Evolutionary conservation across 2,888 invertebrate species (phyloP).

Genomic region (Latrodectus hesperus): DNA sequence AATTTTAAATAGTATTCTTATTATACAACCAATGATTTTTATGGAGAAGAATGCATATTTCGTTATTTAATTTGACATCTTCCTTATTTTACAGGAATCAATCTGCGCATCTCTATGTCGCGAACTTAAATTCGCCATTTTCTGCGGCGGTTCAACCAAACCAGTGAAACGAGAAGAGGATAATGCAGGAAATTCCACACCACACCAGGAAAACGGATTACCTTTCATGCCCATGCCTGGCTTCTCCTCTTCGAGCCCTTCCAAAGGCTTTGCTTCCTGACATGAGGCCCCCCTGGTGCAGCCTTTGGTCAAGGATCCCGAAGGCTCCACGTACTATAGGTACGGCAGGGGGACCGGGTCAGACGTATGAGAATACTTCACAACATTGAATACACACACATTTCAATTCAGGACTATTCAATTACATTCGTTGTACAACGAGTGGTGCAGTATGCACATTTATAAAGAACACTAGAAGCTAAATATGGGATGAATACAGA

Average conservation of each 20-base stretch:
- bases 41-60: too few relatives aligned
- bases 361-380: slow-evolving; percentile 45
- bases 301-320: slow-evolving; percentile 59
- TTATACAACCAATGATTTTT: too few relatives aligned
- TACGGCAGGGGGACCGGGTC: slow-evolving; percentile 63
- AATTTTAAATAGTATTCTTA: too few relatives aligned
- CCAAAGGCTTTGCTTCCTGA: slow-evolving; percentile 69
- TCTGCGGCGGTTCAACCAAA: slow-evolving; percentile 71
- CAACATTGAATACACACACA: background rate
- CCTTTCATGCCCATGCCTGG: slow-evolving; percentile 70
- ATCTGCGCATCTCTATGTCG: slow-evolving; percentile 71
- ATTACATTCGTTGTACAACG: background rate
- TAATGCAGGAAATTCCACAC: slow-evolving; percentile 23
- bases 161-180: slow-evolving; percentile 64
- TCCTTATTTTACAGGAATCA: slow-evolving; percentile 67
- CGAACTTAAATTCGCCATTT: slow-evolving; percentile 71
- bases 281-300: slow-evolving; percentile 68
- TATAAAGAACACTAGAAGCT: background rate
- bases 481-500: too few relatives aligned
- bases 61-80: too few relatives aligned
- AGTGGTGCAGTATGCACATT: background rate
- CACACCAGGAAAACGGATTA: slow-evolving; percentile 68
- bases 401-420: background rate
- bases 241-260: slow-evolving; percentile 51
- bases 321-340: slow-evolving; percentile 66